Conservation (phyloP, 2,113 vertebrate genomes). For the Centropus bengalensis region DNA sequence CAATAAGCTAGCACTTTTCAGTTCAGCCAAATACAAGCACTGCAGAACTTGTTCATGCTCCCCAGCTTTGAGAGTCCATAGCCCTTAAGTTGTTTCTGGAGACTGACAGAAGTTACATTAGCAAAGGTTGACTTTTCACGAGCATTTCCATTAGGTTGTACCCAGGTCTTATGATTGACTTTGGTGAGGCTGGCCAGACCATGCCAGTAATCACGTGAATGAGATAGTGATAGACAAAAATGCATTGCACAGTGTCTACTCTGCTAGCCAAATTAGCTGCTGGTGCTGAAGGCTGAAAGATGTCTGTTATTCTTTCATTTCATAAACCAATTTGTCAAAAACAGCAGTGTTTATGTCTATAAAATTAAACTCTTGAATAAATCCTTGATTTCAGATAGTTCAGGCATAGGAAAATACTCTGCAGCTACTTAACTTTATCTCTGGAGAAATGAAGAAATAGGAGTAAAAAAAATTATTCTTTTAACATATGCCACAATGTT, state of each 20-base stretch:
- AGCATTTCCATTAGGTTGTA: constrained; percentile 7
- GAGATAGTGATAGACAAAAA: constrained; percentile 52
- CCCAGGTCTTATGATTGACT: not conserved
- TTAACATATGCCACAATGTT: not conserved
- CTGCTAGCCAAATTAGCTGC: constrained; percentile 23
- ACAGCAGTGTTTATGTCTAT: constrained; percentile 1
- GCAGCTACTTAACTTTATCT: not conserved
- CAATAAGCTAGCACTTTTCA: not conserved
- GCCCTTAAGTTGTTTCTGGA: not conserved
- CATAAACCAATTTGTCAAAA: constrained; percentile 35
- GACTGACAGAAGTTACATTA: not conserved
- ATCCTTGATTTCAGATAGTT: constrained; percentile 34
- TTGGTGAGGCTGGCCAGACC: not conserved
- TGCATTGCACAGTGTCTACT: constrained; percentile 17
- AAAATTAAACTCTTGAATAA: constrained; percentile 34
- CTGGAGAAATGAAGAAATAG: constrained; percentile 16
- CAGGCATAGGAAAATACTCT: constrained; percentile 40
- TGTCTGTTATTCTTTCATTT: constrained; percentile 34
- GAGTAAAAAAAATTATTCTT: not conserved
- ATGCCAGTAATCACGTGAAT: constrained; percentile 21
- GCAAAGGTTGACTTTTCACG: not conserved
- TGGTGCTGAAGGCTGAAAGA: not conserved
- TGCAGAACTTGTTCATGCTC: not conserved
- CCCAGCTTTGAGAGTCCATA: not conserved
- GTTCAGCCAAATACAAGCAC: not conserved